phyloP scores from a whole-genome alignment of 2,797 vertebrate genomes.

The Tragopan temminckii region DNA sequence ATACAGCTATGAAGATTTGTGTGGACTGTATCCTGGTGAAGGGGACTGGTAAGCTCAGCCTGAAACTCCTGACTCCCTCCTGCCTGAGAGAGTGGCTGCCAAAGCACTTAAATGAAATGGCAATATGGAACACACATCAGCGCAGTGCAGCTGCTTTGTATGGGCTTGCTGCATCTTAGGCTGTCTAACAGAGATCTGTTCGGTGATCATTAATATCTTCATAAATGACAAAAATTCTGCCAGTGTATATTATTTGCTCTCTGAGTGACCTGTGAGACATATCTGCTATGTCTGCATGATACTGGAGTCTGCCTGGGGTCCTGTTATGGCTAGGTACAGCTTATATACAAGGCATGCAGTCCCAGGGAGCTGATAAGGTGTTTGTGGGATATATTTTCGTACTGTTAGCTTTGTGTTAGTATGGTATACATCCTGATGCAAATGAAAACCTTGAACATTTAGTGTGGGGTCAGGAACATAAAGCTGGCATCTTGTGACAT shows the following conservation, averaged over 20 bases:
- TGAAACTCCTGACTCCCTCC: neutral
- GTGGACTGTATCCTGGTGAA: neutral
- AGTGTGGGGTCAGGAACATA: neutral
- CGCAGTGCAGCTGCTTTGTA: neutral
- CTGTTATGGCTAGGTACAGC: neutral
- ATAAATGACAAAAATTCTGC: neutral
- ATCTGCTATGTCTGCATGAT: neutral
- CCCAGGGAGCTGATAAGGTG: neutral
- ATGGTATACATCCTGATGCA: neutral
- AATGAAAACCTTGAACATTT: neutral
- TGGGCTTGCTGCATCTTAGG: fast-evolving
- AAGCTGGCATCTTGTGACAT: neutral
- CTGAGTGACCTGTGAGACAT: neutral
- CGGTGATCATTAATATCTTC: neutral
- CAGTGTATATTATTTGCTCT: neutral
- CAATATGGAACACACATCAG: fast-evolving
- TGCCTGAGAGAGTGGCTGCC: neutral
- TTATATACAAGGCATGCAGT: neutral
- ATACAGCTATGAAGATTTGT: neutral
- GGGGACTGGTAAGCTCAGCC: neutral
- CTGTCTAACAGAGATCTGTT: neutral
- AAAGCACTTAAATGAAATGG: neutral
- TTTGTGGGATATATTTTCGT: neutral
- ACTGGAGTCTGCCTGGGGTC: neutral
- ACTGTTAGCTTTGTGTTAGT: neutral